Evolutionary conservation across 2,797 vertebrate species (phyloP).

Genomic region (Pipistrellus pipistrellus): DNA sequence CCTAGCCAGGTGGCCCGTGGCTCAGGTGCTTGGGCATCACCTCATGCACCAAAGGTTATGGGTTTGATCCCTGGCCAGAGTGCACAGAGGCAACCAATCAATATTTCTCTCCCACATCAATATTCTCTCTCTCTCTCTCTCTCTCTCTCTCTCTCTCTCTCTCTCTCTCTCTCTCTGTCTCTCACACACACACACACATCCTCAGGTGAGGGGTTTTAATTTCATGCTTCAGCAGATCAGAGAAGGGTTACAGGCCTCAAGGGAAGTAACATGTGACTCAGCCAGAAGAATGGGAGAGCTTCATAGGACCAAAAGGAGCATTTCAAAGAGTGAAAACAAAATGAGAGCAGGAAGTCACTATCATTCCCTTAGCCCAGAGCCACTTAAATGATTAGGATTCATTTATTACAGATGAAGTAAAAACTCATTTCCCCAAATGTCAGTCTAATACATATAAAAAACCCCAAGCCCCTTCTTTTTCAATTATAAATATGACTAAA

Average conservation of each 20-base stretch:
- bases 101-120: neutral
- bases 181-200: neutral
- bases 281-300: neutral
- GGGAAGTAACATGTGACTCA: neutral
- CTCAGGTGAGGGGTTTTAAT: neutral
- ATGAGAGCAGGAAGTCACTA: neutral
- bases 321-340: slow-evolving; percentile 49
- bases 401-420: slow-evolving; percentile 51
- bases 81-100: neutral
- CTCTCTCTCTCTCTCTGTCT: neutral
- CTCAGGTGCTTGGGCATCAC: too few relatives aligned
- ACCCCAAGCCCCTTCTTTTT: slow-evolving; percentile 57
- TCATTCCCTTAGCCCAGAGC: slow-evolving; percentile 55
- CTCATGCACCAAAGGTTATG: too few relatives aligned
- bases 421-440: slow-evolving; percentile 78
- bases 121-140: neutral
- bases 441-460: slow-evolving; percentile 77
- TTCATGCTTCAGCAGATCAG: neutral
- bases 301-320: neutral
- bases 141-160: too few relatives aligned
- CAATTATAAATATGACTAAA: slow-evolving; percentile 78
- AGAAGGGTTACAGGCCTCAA: neutral
- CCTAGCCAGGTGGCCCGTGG: neutral
- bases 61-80: neutral
- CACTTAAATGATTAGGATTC: slow-evolving; percentile 72